Base-by-base conservation (phyloP, 2,888 invertebrate species). In the Drosophila picticornis region DNA sequence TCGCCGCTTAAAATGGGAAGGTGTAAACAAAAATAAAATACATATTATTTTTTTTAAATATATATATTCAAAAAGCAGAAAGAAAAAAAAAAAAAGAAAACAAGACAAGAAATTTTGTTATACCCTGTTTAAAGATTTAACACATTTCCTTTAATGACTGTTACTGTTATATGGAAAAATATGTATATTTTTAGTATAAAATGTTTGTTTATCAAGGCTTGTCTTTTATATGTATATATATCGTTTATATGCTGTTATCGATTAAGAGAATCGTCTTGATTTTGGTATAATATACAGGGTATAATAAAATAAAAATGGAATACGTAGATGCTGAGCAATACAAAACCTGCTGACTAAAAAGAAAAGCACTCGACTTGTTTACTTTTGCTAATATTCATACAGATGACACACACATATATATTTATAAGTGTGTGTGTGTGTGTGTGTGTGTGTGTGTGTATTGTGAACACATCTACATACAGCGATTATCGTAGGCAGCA, bases 21-120 rank as follows among this genome's bases (percentile, higher is more conserved):
- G 76, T 70, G 70, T 63, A 72, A 77, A 83, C 75, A 72, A 32
- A 60, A 78, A 75, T 53, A 56, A 72, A 63, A 53, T 69, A 56
- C 58, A 67, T 69, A 72, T 65, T 50, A 56, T 57, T 16, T 29
- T 29, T n/a, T n/a, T 29, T 27, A 29, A 29, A 7, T 50, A 27
- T 66, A 75, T 64, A 60, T 64, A 32, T 64, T 48, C 38, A 57
- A 57, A 56, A 58, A n/a, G n/a, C n/a, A n/a, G n/a, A n/a, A n/a
- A n/a, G n/a, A 29, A 50, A 40, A 43, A 25, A 51, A 62, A 34
- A 62, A 32, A 48, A 40, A 16, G 7, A 48, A 13, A 31, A 56
- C 1, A 27, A 13, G 34, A 56, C 1, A 27, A n/a, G 6, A 1
- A 19, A 51, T 19, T 55, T 19, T 19, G 27, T 0, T 7, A 4